Base-by-base conservation (phyloP, 2,888 invertebrate species). In the Ennomos fuscantarius region DNA sequence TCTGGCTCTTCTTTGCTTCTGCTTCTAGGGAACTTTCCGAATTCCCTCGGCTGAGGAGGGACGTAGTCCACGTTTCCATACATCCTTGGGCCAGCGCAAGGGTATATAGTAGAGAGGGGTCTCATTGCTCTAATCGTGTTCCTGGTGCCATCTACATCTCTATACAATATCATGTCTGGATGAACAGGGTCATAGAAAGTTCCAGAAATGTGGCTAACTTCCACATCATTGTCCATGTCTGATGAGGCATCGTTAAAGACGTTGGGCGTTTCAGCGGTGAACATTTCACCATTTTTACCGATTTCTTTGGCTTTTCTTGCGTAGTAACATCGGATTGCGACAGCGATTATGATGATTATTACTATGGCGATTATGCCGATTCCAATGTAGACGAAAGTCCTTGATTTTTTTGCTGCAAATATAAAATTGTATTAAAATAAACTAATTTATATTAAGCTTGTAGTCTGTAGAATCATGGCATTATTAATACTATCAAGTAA, bases 141-240 rank as follows among this genome's bases (percentile, higher is more conserved):
- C 66, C 81, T 86, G 24, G 72, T 79, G 0, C 85, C 87, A 35
- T 85, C 84, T 10, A 81, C 72, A 60, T 90, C 89, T 71, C 85
- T 86, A 47, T 90, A 92, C 0, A 91, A 66, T 39, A 91, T 90
- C 91, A 91, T 90, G 53, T 92, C 92, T 42, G 92, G 92, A 69
- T 92, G 91, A 0, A 82, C 72, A 1, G 89, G 89, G 62, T 92
- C 92, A 56, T 89, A 88, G 73, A 91, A 92, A 0, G 87, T 86
- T 66, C 91, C 92, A 65, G 91, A 92, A 57, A 92, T 89, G 55
- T 91, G 92, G 61, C 87, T 86, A 0, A 92, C 81, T 24, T 89
- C 90, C 8, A 81, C 82, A 49, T 92, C 92, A 45, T 89, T 89
- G 55, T 92, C 92, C 10, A 91, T 81, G 60, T 92, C 92, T 33